Evolutionary conservation across 2,113 vertebrate species (phyloP).

Genomic region (Colistium nudipinnis): DNA sequence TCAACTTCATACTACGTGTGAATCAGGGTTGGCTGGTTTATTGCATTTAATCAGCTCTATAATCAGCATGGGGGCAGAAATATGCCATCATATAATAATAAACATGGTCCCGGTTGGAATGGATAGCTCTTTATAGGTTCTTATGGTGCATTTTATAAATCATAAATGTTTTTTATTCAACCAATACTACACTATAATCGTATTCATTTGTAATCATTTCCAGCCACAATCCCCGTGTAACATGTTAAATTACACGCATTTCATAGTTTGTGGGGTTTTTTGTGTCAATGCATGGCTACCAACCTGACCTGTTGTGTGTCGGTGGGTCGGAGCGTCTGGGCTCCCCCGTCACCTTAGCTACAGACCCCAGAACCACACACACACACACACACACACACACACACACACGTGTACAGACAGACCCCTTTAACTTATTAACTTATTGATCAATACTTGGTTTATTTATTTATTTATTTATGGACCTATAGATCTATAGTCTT

Average conservation of each 20-base stretch:
- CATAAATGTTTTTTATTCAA: background rate
- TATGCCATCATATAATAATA: background rate
- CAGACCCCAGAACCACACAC: constrained; percentile 28
- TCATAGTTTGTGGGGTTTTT: too few species aligned
- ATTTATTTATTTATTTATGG: constrained; percentile 77
- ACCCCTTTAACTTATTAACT: constrained; percentile 78
- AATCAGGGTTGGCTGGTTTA: background rate
- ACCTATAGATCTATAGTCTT: constrained; percentile 58
- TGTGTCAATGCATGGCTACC: background rate
- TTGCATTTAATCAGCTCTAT: too few species aligned
- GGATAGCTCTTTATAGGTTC: constrained; percentile 23
- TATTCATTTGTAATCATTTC: too few species aligned
- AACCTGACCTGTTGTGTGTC: constrained; percentile 13
- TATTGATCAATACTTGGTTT: constrained; percentile 60
- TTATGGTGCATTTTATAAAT: background rate
- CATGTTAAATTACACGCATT: background rate
- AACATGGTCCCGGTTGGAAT: background rate
- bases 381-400: constrained; percentile 14
- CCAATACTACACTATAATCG: too few species aligned
- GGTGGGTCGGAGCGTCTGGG: constrained; percentile 31
- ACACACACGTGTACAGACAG: constrained; percentile 67
- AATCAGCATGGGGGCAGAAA: background rate
- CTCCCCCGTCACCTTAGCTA: constrained; percentile 52
- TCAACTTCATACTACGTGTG: too few species aligned
- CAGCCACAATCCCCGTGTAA: too few species aligned